These are phyloP conservation scores for Coremacera marginata DNA, from an alignment of 2,888 invertebrate species.

Conservation along the genomic window DNA sequence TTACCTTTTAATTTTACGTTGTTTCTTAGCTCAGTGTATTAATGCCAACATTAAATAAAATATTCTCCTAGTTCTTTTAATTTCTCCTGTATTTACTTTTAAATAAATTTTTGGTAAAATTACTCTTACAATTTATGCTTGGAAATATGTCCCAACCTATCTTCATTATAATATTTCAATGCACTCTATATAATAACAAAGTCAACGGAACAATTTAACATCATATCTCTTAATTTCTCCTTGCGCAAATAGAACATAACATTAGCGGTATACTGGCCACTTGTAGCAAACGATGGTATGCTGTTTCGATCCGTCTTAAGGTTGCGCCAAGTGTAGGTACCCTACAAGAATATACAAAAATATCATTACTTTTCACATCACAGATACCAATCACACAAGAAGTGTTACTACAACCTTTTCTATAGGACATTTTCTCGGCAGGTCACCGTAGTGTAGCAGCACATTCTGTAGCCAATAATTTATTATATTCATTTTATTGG, in stretches of 20 bases:
- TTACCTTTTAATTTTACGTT: too few species aligned
- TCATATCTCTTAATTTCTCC: not conserved
- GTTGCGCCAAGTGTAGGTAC: slow-evolving; percentile 33
- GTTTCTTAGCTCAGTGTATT: too few species aligned
- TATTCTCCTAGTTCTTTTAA: too few species aligned
- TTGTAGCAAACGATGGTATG: slow-evolving; percentile 27
- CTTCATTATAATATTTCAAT: too few species aligned
- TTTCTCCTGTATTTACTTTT: too few species aligned
- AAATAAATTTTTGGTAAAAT: too few species aligned
- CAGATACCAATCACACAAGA: not conserved
- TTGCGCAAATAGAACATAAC: slow-evolving; percentile 35
- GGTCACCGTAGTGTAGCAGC: slow-evolving; percentile 51
- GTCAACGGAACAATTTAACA: slow-evolving; percentile 20
- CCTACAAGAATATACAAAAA: slow-evolving; percentile 22
- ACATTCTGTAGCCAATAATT: slow-evolving; percentile 47
- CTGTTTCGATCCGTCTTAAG: slow-evolving; percentile 14
- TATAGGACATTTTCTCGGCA: slow-evolving; percentile 51
- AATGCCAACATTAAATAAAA: too few species aligned
- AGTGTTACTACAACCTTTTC: slow-evolving; percentile 36
- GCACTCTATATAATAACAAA: too few species aligned
- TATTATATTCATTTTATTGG: slow-evolving; percentile 45
- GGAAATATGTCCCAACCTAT: too few species aligned
- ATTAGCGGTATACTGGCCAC: slow-evolving; percentile 26
- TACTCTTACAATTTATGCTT: too few species aligned
- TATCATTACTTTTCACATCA: not conserved